phyloP scores from a whole-genome alignment of 2,888 invertebrate species.

The Eledona agricola region DNA sequence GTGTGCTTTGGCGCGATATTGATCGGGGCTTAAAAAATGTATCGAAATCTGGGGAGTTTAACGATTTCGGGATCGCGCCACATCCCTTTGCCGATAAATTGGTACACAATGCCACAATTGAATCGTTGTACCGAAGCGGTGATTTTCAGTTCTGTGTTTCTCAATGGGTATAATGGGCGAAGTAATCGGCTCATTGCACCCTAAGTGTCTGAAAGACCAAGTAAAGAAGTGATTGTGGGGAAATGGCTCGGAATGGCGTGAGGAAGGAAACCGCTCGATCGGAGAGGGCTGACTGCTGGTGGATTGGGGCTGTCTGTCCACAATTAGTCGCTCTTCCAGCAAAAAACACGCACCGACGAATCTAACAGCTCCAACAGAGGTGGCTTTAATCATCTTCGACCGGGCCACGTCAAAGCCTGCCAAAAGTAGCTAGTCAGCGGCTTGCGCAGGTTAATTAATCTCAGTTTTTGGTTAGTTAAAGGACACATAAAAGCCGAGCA shows the following conservation, averaged over 20 bases:
- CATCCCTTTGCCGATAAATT: slow-evolving; percentile 45
- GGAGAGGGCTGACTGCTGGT: slow-evolving; percentile 36
- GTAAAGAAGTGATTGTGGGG: slow-evolving; percentile 60
- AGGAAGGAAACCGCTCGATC: slow-evolving; percentile 59
- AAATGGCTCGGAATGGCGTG: slow-evolving; percentile 59
- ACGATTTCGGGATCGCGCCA: slow-evolving; percentile 16
- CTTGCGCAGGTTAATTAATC: slow-evolving; percentile 58
- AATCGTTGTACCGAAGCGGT: slow-evolving; percentile 46
- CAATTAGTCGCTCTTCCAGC: slow-evolving; percentile 51
- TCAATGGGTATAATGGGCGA: slow-evolving; percentile 50
- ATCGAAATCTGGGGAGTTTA: slow-evolving; percentile 38
- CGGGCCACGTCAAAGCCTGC: slow-evolving; percentile 44
- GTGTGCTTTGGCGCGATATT: slow-evolving; percentile 35
- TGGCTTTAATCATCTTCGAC: no score
- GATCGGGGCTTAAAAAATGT: slow-evolving; percentile 15
- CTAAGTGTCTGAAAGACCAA: slow-evolving; percentile 57
- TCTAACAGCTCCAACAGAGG: no score
- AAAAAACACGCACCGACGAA: slow-evolving; percentile 10
- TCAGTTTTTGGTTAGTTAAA: slow-evolving; percentile 58
- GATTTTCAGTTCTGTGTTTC: slow-evolving; percentile 48
- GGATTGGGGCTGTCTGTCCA: slow-evolving; percentile 48
- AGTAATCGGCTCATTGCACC: slow-evolving; percentile 58
- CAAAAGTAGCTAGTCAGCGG: slow-evolving; percentile 57
- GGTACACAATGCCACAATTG: slow-evolving; percentile 45
- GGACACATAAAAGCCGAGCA: slow-evolving; percentile 54